Base-by-base conservation (phyloP, 2,797 vertebrate species). In the Iguana delicatissima region DNA sequence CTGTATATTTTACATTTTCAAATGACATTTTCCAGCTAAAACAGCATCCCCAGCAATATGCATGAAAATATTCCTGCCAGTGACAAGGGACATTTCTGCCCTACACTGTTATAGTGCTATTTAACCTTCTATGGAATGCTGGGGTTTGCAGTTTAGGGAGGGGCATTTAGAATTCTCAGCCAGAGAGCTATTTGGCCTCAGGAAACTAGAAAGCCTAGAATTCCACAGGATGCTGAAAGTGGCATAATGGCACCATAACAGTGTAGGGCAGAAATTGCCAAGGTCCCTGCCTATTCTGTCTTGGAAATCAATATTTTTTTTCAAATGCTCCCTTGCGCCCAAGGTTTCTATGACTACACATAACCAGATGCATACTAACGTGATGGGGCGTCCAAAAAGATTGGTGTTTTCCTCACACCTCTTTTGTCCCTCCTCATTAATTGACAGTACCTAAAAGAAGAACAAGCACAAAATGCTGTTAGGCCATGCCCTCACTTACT, bases 361-460 rank as follows among this genome's bases (percentile, higher is more conserved):
- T 86, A 92, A 72, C 6, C 29, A 59, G 0, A 0, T 3, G 84
- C 0, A 46, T 72, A 93, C 97, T 95, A 91, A 98, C 99, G 98
- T 99, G 91, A 99, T 99, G 64, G 99, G 99, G 42, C 96, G 97
- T 35, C 99, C 98, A 1, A 98, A 98, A 84, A 97, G 91, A 85
- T 96, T 97, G 73, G 98, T 99, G 92, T 98, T 99, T 85, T 99
- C 98, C 89, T 99, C 98, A 91, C 99, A 99, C 1, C 97, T 97
- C 96, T 97, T 98, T 94, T 99, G 98, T 52, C 99, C 99, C 90
- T 99, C 99, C 92, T 99, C 99, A 0, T 98, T 99, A 93, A 99
- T 98, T 6, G 98, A 98, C 85, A 99, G 97, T 24, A 99, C 98
- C 99, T 99, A 93, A 77, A 93, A 95, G 26, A 73, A 94, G 90